A percentile compares a stretch with the other conserved stretches of the same genome.
Evolutionary conservation across 2,888 invertebrate species (phyloP).

Genomic region (Eristalis intricaria): DNA sequence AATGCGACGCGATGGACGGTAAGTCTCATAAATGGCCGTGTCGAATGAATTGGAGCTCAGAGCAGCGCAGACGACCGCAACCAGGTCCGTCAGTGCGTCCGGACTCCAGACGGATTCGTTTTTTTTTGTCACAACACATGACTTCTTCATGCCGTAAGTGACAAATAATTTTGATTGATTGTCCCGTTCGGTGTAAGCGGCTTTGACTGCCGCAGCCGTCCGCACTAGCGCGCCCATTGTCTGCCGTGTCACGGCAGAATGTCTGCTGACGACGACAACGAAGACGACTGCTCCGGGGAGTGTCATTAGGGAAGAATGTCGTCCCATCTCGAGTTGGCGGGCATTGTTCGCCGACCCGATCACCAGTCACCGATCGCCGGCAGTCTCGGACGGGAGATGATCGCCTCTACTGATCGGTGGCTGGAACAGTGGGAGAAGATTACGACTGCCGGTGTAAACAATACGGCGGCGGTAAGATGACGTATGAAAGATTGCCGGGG

Average conservation of each 20-base stretch:
- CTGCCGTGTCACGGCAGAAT: constrained; percentile 62
- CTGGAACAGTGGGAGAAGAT: constrained; percentile 60
- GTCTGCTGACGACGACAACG: constrained; percentile 51
- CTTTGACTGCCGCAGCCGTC: constrained; percentile 68
- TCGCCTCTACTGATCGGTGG: constrained; percentile 25
- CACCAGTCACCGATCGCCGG: constrained; percentile 39
- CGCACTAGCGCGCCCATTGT: constrained; percentile 62
- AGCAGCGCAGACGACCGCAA: neutral
- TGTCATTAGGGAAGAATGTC: constrained; percentile 69
- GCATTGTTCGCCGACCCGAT: constrained; percentile 41
- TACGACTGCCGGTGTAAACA: constrained; percentile 62
- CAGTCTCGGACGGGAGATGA: constrained; percentile 21
- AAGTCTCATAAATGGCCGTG: constrained; percentile 48
- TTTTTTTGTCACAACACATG: constrained; percentile 70
- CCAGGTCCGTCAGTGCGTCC: neutral
- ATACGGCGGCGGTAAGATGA: constrained; percentile 63
- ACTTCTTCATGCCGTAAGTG: constrained; percentile 69
- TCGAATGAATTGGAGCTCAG: constrained; percentile 60
- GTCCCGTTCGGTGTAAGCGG: constrained; percentile 49
- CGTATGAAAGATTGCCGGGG: constrained; percentile 60
- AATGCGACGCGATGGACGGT: neutral
- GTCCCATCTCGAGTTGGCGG: constrained; percentile 33
- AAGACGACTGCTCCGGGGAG: constrained; percentile 60
- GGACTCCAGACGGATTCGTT: constrained; percentile 21
- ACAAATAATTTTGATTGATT: constrained; percentile 71